Percentiles rank a stretch among this genome's conserved stretches.
These are phyloP conservation scores for Heteractis magnifica DNA, from an alignment of 92 coral and sea anemone genomes.

Conservation along the genomic window DNA sequence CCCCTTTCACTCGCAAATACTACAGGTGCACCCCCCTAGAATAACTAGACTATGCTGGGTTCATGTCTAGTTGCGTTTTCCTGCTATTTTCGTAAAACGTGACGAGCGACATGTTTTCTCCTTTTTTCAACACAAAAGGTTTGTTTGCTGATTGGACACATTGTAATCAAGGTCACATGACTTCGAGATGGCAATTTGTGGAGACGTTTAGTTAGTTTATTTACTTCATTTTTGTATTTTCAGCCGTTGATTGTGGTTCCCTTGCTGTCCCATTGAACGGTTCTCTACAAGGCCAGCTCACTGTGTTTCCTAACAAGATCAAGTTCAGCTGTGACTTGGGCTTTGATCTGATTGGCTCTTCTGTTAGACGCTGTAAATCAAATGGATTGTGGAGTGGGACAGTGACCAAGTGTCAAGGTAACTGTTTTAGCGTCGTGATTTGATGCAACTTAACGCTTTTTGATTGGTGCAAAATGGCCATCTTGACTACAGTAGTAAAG, in stretches of 20 bases:
- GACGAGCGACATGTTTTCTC: background rate
- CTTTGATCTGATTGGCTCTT: conserved; percentile 34
- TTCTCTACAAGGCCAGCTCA: conserved; percentile 10
- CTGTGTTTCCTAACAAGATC: conserved; percentile 37
- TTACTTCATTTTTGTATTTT: background rate
- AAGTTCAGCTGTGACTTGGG: conserved; percentile 40
- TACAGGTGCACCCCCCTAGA: no score
- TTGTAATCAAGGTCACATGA: background rate
- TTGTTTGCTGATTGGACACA: background rate
- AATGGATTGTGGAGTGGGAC: conserved; percentile 49
- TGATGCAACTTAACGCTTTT: background rate
- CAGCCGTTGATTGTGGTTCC: conserved; percentile 55
- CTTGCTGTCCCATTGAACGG: conserved; percentile 34
- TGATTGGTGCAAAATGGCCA: background rate
- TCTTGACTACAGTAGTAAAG: background rate
- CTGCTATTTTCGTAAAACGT: background rate
- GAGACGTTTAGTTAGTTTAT: background rate
- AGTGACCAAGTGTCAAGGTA: conserved; percentile 37
- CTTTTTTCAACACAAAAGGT: no score
- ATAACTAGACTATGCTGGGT: no score
- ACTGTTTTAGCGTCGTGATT: background rate
- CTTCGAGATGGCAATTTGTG: background rate
- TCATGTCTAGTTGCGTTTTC: no score
- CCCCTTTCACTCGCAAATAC: no score
- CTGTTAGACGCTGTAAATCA: conserved; percentile 33